Conservation (phyloP, 1,140 invertebrate species). For the Reticulitermes speratus region DNA sequence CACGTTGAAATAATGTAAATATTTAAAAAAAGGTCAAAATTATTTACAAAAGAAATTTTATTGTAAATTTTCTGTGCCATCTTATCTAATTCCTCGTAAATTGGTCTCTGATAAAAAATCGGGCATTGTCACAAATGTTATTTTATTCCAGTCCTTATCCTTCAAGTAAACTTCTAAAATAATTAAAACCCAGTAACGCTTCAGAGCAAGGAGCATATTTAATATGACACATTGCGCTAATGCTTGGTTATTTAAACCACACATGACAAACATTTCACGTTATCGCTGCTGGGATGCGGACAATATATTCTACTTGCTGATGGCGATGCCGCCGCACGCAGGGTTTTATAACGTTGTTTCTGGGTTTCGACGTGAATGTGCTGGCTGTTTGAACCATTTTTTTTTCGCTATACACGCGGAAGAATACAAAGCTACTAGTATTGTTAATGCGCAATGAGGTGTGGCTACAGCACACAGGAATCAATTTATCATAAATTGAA, state of each 20-base stretch:
- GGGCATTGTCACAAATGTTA: background rate
- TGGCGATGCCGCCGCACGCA: background rate
- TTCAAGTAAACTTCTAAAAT: background rate
- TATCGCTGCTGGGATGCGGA: background rate
- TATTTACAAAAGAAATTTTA: background rate
- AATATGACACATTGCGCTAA: background rate
- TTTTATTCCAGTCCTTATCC: background rate
- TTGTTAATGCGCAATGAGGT: background rate
- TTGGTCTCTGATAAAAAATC: background rate
- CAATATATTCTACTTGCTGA: background rate
- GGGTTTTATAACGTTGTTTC: no score
- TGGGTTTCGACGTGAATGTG: no score
- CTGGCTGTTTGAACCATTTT: no score
- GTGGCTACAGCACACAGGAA: background rate
- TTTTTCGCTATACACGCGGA: background rate
- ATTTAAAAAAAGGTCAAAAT: no score
- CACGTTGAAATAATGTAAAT: no score
- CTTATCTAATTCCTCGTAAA: background rate
- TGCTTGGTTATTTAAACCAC: background rate
- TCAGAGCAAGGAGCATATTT: background rate
- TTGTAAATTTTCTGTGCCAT: background rate
- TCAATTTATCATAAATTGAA: no score
- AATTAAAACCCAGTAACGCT: background rate
- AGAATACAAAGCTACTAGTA: background rate
- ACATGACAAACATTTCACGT: background rate